Percentiles rank a stretch among this genome's conserved stretches.
These are phyloP conservation scores for Tenrec ecaudatus DNA, from an alignment of 2,113 vertebrate species.

Conservation along the genomic window DNA sequence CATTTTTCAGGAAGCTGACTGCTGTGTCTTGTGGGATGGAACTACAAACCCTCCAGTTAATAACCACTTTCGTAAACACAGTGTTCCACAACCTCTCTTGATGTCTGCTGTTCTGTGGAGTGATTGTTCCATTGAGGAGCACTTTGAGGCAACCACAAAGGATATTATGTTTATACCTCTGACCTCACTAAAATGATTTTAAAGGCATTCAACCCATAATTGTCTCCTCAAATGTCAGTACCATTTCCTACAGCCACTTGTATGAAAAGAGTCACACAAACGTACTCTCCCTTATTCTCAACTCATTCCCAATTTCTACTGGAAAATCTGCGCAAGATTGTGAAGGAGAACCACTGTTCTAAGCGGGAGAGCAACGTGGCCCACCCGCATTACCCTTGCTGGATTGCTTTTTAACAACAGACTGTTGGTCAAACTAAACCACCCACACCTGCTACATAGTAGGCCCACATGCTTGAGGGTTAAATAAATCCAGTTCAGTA, in stretches of 20 bases:
- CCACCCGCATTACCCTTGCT: neutral
- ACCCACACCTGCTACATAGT: fast-evolving
- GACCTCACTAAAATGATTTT: neutral
- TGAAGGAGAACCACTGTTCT: neutral
- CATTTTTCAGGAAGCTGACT: neutral
- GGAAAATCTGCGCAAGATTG: neutral
- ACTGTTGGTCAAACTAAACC: neutral
- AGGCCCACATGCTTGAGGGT: neutral
- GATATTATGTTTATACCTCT: neutral
- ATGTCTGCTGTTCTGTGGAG: neutral
- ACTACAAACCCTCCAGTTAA: neutral
- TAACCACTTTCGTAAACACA: neutral
- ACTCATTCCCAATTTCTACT: neutral
- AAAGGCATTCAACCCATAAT: neutral
- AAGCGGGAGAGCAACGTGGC: neutral
- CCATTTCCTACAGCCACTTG: neutral
- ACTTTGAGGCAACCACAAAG: too few species aligned
- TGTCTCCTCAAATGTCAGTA: neutral
- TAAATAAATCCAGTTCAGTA: neutral
- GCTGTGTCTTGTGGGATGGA: neutral
- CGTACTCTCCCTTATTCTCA: neutral
- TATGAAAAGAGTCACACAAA: neutral
- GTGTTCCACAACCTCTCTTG: neutral
- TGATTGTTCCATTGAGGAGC: neutral
- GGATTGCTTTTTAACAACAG: neutral